A percentile compares a stretch with the other conserved stretches of the same genome.
phyloP scores from a whole-genome alignment of 2,888 invertebrate species.

The Mesochorus sp. region DNA sequence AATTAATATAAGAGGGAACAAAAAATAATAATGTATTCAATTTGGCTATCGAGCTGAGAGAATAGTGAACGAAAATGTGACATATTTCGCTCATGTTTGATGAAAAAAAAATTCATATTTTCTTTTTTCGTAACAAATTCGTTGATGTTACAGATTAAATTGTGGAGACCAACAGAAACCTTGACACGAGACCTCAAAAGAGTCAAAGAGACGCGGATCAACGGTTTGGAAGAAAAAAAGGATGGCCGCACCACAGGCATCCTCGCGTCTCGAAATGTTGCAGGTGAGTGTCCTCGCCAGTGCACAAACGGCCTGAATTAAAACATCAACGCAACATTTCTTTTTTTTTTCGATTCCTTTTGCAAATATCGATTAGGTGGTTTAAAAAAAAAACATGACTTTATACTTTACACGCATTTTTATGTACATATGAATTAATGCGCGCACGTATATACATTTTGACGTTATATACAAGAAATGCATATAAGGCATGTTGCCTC shows the following conservation, averaged over 20 bases:
- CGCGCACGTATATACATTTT: conserved; percentile 19
- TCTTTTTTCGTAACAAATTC: too few relatives aligned
- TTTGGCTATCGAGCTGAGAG: too few relatives aligned
- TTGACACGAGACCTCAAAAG: conserved; percentile 9
- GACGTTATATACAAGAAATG: conserved; percentile 39
- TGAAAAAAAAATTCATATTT: too few relatives aligned
- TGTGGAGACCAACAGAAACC: too few relatives aligned
- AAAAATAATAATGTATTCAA: too few relatives aligned
- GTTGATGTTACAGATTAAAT: too few relatives aligned
- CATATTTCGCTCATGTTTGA: too few relatives aligned
- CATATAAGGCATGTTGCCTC: conserved; percentile 74
- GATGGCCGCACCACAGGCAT: conserved; percentile 78
- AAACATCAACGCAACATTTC: conserved; percentile 2
- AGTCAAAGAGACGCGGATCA: conserved; percentile 12
- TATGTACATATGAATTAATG: background rate
- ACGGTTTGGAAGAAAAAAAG: conserved; percentile 48
- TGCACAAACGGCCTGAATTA: conserved; percentile 12
- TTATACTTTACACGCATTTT: conserved; percentile 10
- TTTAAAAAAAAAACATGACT: background rate
- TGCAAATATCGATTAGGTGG: conserved; percentile 27
- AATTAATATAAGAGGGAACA: too few relatives aligned
- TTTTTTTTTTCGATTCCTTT: background rate
- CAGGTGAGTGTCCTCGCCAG: conserved; percentile 71
- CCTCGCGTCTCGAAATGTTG: conserved; percentile 78
- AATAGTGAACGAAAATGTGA: too few relatives aligned